Conservation (phyloP, 2,113 vertebrate species). For the Platycercus adscitus region DNA sequence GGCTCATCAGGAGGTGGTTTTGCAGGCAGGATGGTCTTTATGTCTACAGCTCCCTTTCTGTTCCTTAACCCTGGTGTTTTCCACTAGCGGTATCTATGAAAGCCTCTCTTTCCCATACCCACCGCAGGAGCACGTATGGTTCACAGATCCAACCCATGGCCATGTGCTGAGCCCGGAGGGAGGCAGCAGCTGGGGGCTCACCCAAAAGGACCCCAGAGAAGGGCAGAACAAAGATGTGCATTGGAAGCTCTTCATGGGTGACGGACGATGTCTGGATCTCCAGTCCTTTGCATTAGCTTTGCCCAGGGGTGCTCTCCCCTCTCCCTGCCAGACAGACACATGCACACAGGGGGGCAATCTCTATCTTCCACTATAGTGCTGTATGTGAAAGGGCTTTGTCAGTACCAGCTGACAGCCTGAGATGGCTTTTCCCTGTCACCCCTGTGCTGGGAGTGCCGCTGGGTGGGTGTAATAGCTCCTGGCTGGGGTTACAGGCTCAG, state of each 20-base stretch:
- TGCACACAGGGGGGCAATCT: not conserved
- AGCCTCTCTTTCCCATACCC: not conserved
- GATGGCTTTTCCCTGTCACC: not conserved
- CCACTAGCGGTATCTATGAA: fast-evolving
- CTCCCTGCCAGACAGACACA: not conserved
- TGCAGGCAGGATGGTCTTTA: not conserved
- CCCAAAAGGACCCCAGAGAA: not conserved
- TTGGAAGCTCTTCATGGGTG: not conserved
- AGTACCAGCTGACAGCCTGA: not conserved
- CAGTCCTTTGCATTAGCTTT: not conserved
- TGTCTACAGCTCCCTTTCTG: not conserved
- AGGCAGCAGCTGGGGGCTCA: not conserved
- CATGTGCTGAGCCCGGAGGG: fast-evolving
- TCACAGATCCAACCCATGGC: fast-evolving
- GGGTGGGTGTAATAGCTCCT: not conserved
- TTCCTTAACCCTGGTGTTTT: not conserved
- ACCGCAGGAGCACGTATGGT: fast-evolving
- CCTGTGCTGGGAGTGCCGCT: not conserved
- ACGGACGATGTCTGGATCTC: fast-evolving
- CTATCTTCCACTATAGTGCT: not conserved
- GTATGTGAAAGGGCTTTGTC: not conserved
- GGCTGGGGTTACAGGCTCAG: not conserved
- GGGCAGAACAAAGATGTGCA: not conserved
- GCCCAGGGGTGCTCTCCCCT: not conserved
- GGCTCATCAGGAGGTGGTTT: not conserved